Base-by-base conservation (phyloP, 1,140 invertebrate species). In the Batillaria attramentaria region DNA sequence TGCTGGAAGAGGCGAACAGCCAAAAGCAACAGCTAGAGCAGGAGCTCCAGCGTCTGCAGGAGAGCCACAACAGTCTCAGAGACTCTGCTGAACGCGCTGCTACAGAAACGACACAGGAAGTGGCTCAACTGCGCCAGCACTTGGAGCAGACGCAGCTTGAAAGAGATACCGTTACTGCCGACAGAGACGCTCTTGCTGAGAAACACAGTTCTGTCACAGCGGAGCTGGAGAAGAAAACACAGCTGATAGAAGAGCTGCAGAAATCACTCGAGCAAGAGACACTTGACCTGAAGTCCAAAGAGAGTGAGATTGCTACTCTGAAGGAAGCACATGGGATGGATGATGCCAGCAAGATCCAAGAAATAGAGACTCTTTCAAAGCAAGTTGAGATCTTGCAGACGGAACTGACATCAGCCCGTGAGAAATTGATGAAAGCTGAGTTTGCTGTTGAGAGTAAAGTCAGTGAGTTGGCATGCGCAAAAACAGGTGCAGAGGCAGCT, bases 231-330 rank as follows among this genome's bases (percentile, higher is more conserved):
- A 50, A 24, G 8, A 20, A 62, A 37, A 33, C 28, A n/a, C 62
- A 41, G 33, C 28, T 60, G 50, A 43, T n/a, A n/a, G n/a, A n/a
- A n/a, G n/a, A n/a, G n/a, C n/a, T n/a, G 28, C 8, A 35, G 46
- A 76, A 76, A 16, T 50, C 50, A 8, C n/a, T 28, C 41, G 57
- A 79, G n/a, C 65, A 73, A 60, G 43, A 54, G 20, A 46, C 5
- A 8, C 13, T 72, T 1, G 4, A 73, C 18, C 20, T 68, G n/a
- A 20, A 68, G 8, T 35, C 50, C 16, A n/a, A 72, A 39, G 69
- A 31, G 50, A 50, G 62, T 41, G 79, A 80, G 57, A 62, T 62
- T n/a, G 75, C 24, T 18, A 39, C 41, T 31, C 33, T 77, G 39
- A 77, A 60, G 75, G 69, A 60, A 43, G 75, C 72, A 65, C 46